Base-by-base conservation (phyloP, 1,140 invertebrate genomes). In the Drosophila paulistorum region DNA sequence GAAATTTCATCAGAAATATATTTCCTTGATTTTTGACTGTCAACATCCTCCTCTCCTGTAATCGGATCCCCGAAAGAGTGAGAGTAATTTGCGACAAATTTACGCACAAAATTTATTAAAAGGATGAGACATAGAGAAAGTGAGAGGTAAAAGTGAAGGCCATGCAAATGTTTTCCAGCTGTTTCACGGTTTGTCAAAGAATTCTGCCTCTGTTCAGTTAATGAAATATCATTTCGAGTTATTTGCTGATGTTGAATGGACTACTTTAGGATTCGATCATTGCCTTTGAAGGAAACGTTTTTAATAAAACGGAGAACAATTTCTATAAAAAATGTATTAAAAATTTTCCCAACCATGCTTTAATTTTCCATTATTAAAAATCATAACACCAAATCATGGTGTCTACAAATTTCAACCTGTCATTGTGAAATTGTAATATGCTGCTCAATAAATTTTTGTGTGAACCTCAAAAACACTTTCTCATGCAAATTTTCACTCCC, bases 1-100 rank as follows among this genome's bases (percentile, higher is more conserved):
- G 35, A 45, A 39, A 45, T 65, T 41, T 13, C 63, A 62, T 74
- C 61, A 65, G 54, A 69, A 20, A 64, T 54, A 58, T 75, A 61
- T 75, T 30, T 30, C 66, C 65, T 66, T 84, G 78, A 68, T 64
- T 64, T 64, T 54, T 59, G 30, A 63, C 65, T 39, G 63, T 37
- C 57, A 65, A 39, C 68, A 75, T 76, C 78, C 73, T 54, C 6
- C 30, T 6, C 30, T 72, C 68, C 41, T 71, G 85, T 84, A 84
- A 87, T 58, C 57, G 64, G 71, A 87, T 68, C 39, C 57, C 0
- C 30, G 39, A 35, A 79, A 42, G 26, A 79, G 85, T 79, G 84
- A 89, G 90, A 90, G 84, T 89, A 89, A 89, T 89, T 89, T 90
- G 84, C 77, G 84, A 89, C 84, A 90, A 89, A 89, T 89, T 89